A percentile compares a stretch with the other conserved stretches of the same genome.
phyloP scores from a whole-genome alignment of 2,113 vertebrate genomes.

The Pedetes capensis region DNA sequence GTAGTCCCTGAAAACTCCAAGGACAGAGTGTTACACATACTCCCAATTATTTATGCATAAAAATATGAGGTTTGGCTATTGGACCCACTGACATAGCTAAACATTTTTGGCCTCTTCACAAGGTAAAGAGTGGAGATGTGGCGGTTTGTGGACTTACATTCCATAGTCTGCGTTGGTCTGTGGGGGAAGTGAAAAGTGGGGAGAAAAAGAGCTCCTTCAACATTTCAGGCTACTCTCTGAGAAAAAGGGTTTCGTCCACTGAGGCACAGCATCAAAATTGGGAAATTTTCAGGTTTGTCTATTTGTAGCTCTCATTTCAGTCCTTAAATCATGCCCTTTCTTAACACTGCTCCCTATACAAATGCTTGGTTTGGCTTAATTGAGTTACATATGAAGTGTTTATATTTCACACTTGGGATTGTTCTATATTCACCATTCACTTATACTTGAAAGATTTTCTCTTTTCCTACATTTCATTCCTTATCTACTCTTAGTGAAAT shows the following conservation, averaged over 20 bases:
- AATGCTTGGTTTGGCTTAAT: not conserved
- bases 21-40: constrained; percentile 78
- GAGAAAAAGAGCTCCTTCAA: constrained; percentile 73
- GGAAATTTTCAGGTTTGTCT: constrained; percentile 30
- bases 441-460: not conserved
- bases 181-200: constrained; percentile 68
- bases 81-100: constrained; percentile 76
- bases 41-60: constrained; percentile 79
- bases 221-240: constrained; percentile 50
- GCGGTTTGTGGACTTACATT: constrained; percentile 78
- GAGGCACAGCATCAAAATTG: constrained; percentile 28
- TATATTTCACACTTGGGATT: not conserved
- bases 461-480: not conserved
- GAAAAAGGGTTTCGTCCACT: constrained; percentile 57
- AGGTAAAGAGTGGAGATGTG: constrained; percentile 77
- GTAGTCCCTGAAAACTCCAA: constrained; percentile 65
- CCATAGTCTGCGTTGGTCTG: constrained; percentile 75
- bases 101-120: constrained; percentile 78
- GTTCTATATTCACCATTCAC: not conserved
- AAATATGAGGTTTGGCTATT: constrained; percentile 79
- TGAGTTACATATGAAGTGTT: not conserved
- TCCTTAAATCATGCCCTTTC: constrained; percentile 11
- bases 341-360: not conserved
- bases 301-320: constrained; percentile 26
- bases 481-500: not conserved